phyloP scores from a whole-genome alignment of 1,140 invertebrate species.

The Orussus abietinus region DNA sequence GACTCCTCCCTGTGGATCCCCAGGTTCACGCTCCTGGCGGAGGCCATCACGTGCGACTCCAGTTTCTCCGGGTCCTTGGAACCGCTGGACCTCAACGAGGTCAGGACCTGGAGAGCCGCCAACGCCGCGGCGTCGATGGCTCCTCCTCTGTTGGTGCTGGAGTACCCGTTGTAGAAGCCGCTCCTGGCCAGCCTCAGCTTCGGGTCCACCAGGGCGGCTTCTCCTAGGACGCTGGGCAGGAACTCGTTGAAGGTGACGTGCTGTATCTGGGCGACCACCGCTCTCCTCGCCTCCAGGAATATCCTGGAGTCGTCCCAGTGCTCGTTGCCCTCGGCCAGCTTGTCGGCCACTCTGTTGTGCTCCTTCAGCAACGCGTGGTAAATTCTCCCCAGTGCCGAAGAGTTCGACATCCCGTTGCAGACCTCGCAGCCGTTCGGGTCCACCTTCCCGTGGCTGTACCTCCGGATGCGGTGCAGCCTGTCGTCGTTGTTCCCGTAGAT shows the following conservation, averaged over 20 bases:
- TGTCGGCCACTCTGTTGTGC: conserved; percentile 79
- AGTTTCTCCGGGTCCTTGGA: conserved; percentile 39
- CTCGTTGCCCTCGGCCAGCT: conserved; percentile 68
- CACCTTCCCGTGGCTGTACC: conserved; percentile 71
- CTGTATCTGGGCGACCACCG: conserved; percentile 77
- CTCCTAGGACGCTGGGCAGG: conserved; percentile 73
- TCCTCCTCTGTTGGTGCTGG: conserved; percentile 73
- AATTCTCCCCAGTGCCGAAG: conserved; percentile 54
- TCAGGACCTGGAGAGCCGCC: conserved; percentile 70
- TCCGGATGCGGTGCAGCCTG: conserved; percentile 63
- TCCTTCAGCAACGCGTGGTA: conserved; percentile 72
- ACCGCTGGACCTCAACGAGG: conserved; percentile 59
- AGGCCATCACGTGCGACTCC: conserved; percentile 33
- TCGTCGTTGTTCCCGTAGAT: conserved; percentile 78
- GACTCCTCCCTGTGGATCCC: conserved; percentile 24
- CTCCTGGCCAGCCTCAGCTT: conserved; percentile 61
- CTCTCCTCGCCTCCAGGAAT: conserved; percentile 74
- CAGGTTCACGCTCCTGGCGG: conserved; percentile 44
- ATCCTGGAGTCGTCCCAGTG: conserved; percentile 83
- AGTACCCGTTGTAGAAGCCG: conserved; percentile 74
- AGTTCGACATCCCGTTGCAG: conserved; percentile 48
- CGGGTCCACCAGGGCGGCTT: conserved; percentile 63
- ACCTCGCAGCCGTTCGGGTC: conserved; percentile 61
- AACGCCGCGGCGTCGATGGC: conserved; percentile 72
- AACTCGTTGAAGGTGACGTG: conserved; percentile 85